Evolutionary conservation across 2,113 vertebrate species (phyloP), one percentile per base, ranked within the genome.

Genomic region (Sinosuthora webbiana): DNA sequence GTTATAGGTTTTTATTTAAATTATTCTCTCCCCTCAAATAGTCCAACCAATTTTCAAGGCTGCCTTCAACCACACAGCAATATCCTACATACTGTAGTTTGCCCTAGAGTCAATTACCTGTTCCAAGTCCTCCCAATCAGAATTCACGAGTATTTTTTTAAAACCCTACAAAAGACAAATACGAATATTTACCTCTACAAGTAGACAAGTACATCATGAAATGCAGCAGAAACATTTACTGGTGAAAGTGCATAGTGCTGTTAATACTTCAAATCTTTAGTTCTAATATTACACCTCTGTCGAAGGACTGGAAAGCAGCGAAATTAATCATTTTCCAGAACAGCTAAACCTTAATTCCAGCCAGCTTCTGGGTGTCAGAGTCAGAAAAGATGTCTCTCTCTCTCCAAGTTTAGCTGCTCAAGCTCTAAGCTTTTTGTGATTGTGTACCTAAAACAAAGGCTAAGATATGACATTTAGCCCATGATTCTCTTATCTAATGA

Each of bases 101-200:
- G 44, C 93, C 93, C 91, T 95, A 44, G 49, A 93, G 42, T 97
- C 49, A 81, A 44, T 95, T 97, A 97, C 97, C 97, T 97, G 97
- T 96, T 97, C 96, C 96, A 97, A 97, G 96, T 97, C 97, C 92
- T 97, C 97, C 96, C 97, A 97, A 96, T 97, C 97, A 97, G 97
- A 97, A 97, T 69, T 97, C 68, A 77, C 75, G 78, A 97, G 96
- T 94, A 96, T 81, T 97, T 97, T 97, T 96, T 97, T 97, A 35
- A 97, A 95, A 90, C 94, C 95, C 97, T 97, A 92, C 53, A 96
- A 96, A 92, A 95, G 84, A 95, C 78, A 96, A 95, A 94, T 80
- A 92, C 0, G 83, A 84, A 95, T 64, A 68, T 86, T 94, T 94
- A 96, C 91, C 90, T 95, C 80, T 79, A 80, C 70, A 95, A 73